Evolutionary conservation across 2,113 vertebrate species (phyloP), one percentile per base, ranked within the genome.

Genomic region (Corydoras maculifer): DNA sequence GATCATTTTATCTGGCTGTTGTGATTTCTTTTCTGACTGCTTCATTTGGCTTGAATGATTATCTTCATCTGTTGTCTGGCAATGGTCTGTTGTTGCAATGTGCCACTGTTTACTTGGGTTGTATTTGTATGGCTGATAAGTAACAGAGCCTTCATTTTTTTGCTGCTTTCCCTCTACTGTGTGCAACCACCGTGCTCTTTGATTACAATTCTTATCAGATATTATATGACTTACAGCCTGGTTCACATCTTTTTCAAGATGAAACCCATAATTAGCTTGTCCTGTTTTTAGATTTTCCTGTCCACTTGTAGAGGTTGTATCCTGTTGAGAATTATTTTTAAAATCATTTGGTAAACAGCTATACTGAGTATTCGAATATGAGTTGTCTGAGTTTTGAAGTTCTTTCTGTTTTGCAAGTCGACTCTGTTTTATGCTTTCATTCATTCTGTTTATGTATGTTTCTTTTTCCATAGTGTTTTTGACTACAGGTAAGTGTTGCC

Each of bases 61-160:
- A 14, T 48, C 51, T 43, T 51, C 61, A 58, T 65, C 63, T 13
- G 35, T 43, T 35, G 13, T 58, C n/a, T 53, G 58, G 25, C 10
- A 70, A 32, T 74, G 62, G 67, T 70, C 64, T 63, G 5, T 71
- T 57, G 65, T 61, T 68, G 54, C 30, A 25, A 75, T 75, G 49
- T 69, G 69, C 77, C 77, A 75, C 29, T 75, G 73, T 75, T 78
- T 78, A 57, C 75, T 78, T 61, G 54, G 62, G 7, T 72, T 69
- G 51, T 72, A 78, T 29, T 49, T 72, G n/a, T 78, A 72, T 14
- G 69, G 77, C 65, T 78, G 77, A 72, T 75, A 72, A 14, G 73
- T 62, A 18, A 62, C 62, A 62, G 62, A 68, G 71, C 64, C 77
- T 72, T 72, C 77, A 61, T 72, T 72, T 32, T 57, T 72, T 57